Evolutionary conservation across 2,888 invertebrate genomes (phyloP), one percentile per base, ranked within the genome.

Genomic region (Hypena proboscidalis): DNA sequence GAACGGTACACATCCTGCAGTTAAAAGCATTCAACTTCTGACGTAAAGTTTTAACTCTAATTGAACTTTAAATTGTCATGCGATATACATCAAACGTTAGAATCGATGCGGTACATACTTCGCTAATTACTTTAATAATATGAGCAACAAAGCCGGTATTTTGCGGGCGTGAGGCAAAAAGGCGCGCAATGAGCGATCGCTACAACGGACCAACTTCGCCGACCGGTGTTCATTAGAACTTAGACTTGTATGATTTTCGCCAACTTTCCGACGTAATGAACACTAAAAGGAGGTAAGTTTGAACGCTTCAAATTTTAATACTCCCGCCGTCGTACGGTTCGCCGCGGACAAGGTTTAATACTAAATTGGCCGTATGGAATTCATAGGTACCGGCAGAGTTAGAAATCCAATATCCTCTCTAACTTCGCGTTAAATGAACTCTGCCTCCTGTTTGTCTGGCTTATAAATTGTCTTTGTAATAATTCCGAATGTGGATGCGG

Each of bases 281-380:
- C 86, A 88, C 85, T 88, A 88, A 88, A 85, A 87, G 88, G 83
- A 84, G 83, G 74, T 73, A 88, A 90, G 85, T 88, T 88, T 80
- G 74, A 83, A 77, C 83, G 85, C 84, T 89, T 88, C 84, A 87
- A 85, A 89, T 88, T 89, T 88, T 88, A 89, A 88, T 88, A 86
- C 84, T 55, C 73, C 65, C 64, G 59, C 61, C 49, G 59, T 60
- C 49, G 61, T 54, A 61, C 69, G 71, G 75, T 72, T 69, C 67
- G 67, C 70, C 70, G 71, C 77, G 81, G 77, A 74, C 74, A 71
- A 60, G 76, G 67, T 80, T 79, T 77, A 71, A 70, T 73, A 74
- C 78, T 76, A 77, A 83, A 83, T 80, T 79, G 70, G 67, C 76
- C 72, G 74, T 74, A 76, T 77, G 83, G 71, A 77, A 79, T 77